Base-by-base conservation (phyloP, 2,888 invertebrate species). In the Cyclophora punctaria region DNA sequence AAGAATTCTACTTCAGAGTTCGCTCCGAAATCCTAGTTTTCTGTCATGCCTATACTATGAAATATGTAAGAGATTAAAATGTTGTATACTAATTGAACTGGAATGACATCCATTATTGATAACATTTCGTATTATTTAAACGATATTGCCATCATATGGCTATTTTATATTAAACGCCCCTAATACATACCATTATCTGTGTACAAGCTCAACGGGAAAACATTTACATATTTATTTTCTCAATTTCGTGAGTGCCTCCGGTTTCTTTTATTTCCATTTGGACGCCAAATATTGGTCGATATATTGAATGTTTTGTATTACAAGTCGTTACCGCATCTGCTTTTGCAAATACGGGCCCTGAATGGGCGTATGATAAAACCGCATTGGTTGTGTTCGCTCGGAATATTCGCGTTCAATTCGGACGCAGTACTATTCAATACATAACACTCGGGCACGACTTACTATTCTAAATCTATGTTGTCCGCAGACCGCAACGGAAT, bases 241-340 rank as follows among this genome's bases (percentile, higher is more conserved):
- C 55, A 58, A 59, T 58, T 53, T 53, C 40, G 54, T 44, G 51
- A 56, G 51, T 57, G 56, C 46, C 48, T 53, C 46, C 45, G 46
- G 50, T 37, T 48, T 47, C 52, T 50, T 52, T 57, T 57, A 58
- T 55, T 53, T 50, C 47, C 53, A 55, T 55, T 52, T 53, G 48
- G 50, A 50, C 55, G 46, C 48, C 50, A 53, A 59, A 58, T 55
- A 55, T 48, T 57, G 50, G 53, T 40, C 55, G 41, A 51, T 55
- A 53, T 56, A 57, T 58, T 53, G 50, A 58, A 58, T 59, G 57
- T 56, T 55, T 58, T 56, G 56, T 60, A 55, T 53, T 53, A 49
- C 55, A 51, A 50, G 54, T 54, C 58, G 49, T 53, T 56, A 55
- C 59, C 52, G 51, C 60, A 55, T 58, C 57, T 58, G 56, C 53